Percentiles rank a stretch among this genome's conserved stretches.
Evolutionary conservation across 2,888 invertebrate species (phyloP).

Genomic region (Leptopilina myrica): DNA sequence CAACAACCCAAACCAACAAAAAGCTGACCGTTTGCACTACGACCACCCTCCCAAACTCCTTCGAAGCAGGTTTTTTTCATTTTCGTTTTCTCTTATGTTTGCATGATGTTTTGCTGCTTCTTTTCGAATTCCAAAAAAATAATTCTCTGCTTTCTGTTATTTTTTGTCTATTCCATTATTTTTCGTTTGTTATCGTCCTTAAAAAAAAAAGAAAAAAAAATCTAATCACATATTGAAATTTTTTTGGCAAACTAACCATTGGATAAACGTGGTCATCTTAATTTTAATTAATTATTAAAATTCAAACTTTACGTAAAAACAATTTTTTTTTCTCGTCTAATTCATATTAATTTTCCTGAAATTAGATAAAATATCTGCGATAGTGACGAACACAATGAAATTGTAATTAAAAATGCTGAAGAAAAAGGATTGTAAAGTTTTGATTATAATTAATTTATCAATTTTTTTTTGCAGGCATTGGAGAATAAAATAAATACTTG

Average conservation of each 20-base stretch:
- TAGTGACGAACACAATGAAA: too few relatives aligned
- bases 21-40: constrained; percentile 62
- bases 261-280: constrained; percentile 40
- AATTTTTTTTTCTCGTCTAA: too few relatives aligned
- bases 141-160: background rate
- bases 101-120: constrained; percentile 50
- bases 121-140: background rate
- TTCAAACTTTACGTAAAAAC: too few relatives aligned
- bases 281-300: background rate
- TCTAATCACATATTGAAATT: background rate
- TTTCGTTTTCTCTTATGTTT: constrained; percentile 66
- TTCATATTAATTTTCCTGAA: too few relatives aligned
- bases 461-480: constrained; percentile 66
- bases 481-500: constrained; percentile 75
- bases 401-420: too few relatives aligned
- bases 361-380: too few relatives aligned
- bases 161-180: background rate
- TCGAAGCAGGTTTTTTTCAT: constrained; percentile 67
- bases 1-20: constrained; percentile 71
- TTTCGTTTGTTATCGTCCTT: background rate
- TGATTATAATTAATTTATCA: constrained; percentile 18
- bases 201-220: background rate
- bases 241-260: background rate
- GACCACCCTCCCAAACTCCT: constrained; percentile 56
- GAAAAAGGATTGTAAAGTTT: background rate